Base-by-base conservation (phyloP, 1,140 invertebrate genomes). In the Lethrus apterus region DNA sequence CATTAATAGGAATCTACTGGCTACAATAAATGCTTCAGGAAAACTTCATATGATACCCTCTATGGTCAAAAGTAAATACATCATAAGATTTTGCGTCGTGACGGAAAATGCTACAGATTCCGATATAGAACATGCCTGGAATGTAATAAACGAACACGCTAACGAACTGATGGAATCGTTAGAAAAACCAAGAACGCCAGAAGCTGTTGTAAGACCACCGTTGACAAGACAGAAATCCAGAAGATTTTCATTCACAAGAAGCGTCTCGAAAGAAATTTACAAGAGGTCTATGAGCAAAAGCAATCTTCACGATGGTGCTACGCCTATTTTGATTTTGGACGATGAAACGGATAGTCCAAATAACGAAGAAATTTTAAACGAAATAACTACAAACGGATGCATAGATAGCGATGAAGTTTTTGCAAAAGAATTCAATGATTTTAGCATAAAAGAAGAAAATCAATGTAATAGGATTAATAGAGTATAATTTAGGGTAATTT, bases 11-110 rank as follows among this genome's bases (percentile, higher is more conserved):
- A 80, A 83, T 42, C 66, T 96, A 1, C 59, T 95, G 23, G 83
- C 86, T 0, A 77, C 79, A 31, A 86, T 96, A 35, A 96, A 96
- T 63, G 84, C 85, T 8, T 88, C 86, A 0, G 89, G 90, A 2
- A 83, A 85, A 58, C 70, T 95, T 14, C 89, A 93, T 63, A 90
- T 95, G 88, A 89, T 93, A 20, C 89, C 89, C 1, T 84, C 88
- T 0, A 76, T 79, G 20, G 75, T 91, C 0, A 84, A 80, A 66
- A 80, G 80, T 17, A 79, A 82, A 57, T 92, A 87, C 61, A 71
- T 79, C 2, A 84, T 96, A 50, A 72, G 89, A 32, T 90, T 93
- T 65, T 93, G 86, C 59, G 81, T 95, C 0, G 85, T 84, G 26
- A 74, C 82, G 9, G 84, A 93, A 63, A 75, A 87, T 56, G 86